Conservation (phyloP, 2,888 invertebrate species). For the Lymantria monacha region DNA sequence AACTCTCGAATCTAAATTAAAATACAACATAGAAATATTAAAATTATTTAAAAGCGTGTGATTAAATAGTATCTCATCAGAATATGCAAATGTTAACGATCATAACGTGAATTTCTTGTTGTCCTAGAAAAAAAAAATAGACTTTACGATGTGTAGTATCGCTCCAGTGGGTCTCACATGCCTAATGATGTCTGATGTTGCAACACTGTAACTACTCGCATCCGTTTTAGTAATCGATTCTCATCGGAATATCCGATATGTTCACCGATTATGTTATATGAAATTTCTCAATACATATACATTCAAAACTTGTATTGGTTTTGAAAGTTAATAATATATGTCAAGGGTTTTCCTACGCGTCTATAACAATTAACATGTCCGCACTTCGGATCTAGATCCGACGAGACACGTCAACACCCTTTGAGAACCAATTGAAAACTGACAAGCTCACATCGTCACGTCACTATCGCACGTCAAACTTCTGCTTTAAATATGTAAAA, state of each 20-base stretch:
- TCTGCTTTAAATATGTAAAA: constrained; percentile 55
- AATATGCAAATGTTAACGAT: constrained; percentile 33
- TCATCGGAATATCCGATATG: constrained; percentile 31
- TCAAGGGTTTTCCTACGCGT: constrained; percentile 46
- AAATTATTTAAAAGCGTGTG: constrained; percentile 19
- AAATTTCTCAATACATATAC: constrained; percentile 17
- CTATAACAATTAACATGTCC: constrained; percentile 74
- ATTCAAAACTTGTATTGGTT: constrained; percentile 13
- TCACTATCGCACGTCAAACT: constrained; percentile 57
- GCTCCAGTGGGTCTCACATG: constrained; percentile 21
- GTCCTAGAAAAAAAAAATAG: constrained; percentile 19
- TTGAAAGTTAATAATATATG: constrained; percentile 17
- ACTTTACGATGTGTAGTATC: constrained; percentile 17
- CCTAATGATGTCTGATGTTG: constrained; percentile 27
- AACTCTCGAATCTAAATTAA: too few species aligned
- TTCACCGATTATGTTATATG: constrained; percentile 25
- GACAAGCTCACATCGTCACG: constrained; percentile 69
- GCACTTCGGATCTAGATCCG: constrained; percentile 62
- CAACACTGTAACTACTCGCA: constrained; percentile 26
- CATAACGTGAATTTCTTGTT: constrained; percentile 17
- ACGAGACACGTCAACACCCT: constrained; percentile 67
- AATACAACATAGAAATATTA: constrained; percentile 2
- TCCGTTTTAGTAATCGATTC: constrained; percentile 33
- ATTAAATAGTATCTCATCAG: constrained; percentile 24
- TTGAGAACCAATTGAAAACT: constrained; percentile 68